Evolutionary conservation across 2,888 invertebrate species (phyloP).

Genomic region (Protodeltote pygarga): DNA sequence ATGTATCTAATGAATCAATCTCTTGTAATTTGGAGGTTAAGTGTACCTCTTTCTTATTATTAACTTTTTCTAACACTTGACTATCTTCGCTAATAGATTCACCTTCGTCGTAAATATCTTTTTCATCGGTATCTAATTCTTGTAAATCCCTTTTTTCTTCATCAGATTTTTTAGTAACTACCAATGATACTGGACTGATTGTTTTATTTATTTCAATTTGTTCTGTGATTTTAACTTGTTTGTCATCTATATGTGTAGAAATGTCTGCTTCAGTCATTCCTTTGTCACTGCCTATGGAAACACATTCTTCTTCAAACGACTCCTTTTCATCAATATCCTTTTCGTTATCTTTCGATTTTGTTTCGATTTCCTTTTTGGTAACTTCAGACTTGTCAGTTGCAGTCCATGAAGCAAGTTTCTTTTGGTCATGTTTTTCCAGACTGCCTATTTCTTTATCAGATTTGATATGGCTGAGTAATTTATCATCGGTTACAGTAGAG

Average conservation of each 20-base stretch:
- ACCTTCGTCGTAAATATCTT: constrained; percentile 51
- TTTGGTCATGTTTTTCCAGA: neutral
- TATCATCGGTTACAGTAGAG: constrained; percentile 2
- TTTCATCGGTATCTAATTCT: constrained; percentile 35
- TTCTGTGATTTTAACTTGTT: constrained; percentile 4
- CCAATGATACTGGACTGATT: neutral
- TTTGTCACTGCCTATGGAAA: neutral
- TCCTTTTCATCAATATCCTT: constrained; percentile 57
- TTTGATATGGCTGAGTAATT: neutral
- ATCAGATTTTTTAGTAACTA: neutral
- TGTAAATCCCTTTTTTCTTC: constrained; percentile 8
- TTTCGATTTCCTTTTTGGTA: constrained; percentile 51
- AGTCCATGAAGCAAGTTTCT: neutral
- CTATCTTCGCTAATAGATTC: constrained; percentile 53
- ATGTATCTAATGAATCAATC: constrained; percentile 39
- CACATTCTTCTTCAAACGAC: constrained; percentile 11
- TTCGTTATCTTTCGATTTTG: constrained; percentile 48
- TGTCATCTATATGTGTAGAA: constrained; percentile 3
- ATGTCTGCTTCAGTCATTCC: neutral
- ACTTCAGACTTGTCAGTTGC: constrained; percentile 11
- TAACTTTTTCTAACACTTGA: constrained; percentile 40
- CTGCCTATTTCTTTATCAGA: neutral
- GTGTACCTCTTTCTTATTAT: constrained; percentile 35
- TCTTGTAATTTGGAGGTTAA: no score
- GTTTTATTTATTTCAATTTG: constrained; percentile 8